Evolutionary conservation across 2,113 vertebrate species (phyloP).

Genomic region (Paramormyrops kingsleyae): DNA sequence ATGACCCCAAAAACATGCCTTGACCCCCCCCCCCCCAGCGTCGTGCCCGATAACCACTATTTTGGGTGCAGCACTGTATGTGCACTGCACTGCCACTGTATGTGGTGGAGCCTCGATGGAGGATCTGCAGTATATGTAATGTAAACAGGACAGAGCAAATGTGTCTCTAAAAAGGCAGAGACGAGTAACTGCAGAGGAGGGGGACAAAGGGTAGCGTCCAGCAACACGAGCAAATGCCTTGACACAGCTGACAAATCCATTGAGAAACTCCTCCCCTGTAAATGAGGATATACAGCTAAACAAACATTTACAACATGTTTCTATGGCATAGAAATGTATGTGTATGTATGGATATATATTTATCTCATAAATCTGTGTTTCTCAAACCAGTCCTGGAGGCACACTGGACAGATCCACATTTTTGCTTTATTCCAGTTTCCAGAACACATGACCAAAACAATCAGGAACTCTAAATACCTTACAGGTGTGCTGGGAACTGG

Average conservation of each 20-base stretch:
- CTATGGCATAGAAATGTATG: neutral
- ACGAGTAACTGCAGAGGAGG: neutral
- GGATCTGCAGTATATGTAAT: neutral
- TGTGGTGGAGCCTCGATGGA: neutral
- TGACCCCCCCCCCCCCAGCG: neutral
- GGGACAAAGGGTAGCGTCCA: neutral
- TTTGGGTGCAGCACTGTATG: neutral
- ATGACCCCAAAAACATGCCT: neutral
- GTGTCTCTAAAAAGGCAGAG: neutral
- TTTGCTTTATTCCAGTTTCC: too few species aligned
- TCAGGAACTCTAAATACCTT: neutral
- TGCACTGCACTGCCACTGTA: neutral
- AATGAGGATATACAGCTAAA: neutral
- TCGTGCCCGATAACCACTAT: neutral
- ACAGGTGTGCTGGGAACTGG: neutral
- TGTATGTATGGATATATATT: neutral
- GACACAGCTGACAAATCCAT: neutral
- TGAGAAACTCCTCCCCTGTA: neutral
- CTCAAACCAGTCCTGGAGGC: too few species aligned
- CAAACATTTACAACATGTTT: constrained; percentile 1
- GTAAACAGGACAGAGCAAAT: neutral
- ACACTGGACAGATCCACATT: too few species aligned
- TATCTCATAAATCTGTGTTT: too few species aligned
- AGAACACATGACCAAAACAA: neutral
- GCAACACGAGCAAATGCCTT: neutral